Evolutionary conservation across 2,113 vertebrate species (phyloP), one percentile per base, ranked within the genome.

Genomic region (Puntigrus tetrazona): DNA sequence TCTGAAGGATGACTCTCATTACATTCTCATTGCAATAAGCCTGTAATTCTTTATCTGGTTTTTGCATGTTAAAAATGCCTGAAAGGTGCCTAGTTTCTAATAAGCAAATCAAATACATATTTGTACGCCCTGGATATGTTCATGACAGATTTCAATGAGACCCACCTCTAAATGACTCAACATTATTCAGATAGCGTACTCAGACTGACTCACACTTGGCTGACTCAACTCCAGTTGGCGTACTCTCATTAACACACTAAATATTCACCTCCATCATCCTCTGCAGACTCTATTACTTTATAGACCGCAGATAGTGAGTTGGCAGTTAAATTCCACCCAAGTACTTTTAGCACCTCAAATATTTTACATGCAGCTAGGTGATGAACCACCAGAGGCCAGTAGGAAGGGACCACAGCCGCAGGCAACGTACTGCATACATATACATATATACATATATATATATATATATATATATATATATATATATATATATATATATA

Each of bases 371-470:
- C 61, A 85, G 76, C 69, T 85, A 86, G 84, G 86, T 89, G 86
- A 81, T 69, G 79, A 80, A 82, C 85, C 89, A 86, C 72, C 65
- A 41, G 90, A 86, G 89, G 90, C 76, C 82, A 70, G 34, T 38
- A 78, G 83, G 87, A 86, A 83, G 86, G 91, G 88, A 89, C 83
- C 20, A n/a, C 8, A 41, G 69, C 82, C 59, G 75, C 31, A 55
- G 82, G 69, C 70, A 85, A 73, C 14, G 5, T 13, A 27, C 38
- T 43, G 55, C 25, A 9, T 43, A 73, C 27, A 73, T 88, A 90
- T 89, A 88, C 25, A 9, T 43, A 73, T 31, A 73, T 88, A 90
- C 88, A 88, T 92, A n/a, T n/a, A n/a, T n/a, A n/a, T n/a, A n/a
- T n/a, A n/a, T n/a, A n/a, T n/a, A n/a, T n/a, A n/a, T n/a, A n/a